phyloP scores from a whole-genome alignment of 2,888 invertebrate species.

The Apamea crenata region DNA sequence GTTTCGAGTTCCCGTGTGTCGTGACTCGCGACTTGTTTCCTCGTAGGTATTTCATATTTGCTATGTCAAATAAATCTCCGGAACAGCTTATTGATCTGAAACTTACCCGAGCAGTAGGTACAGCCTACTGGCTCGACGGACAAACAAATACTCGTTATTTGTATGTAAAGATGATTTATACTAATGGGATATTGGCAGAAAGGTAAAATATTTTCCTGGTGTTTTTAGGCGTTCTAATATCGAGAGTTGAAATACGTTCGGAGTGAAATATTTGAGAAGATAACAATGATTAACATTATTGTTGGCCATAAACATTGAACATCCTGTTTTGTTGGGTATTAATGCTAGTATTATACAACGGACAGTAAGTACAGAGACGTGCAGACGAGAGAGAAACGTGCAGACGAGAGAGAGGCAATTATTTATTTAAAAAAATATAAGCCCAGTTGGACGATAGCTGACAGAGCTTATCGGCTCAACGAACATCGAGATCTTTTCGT shows the following conservation, averaged over 20 bases:
- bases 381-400: neutral
- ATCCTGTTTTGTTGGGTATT: neutral
- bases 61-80: constrained; percentile 49
- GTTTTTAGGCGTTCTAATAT: neutral
- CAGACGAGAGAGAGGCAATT: neutral
- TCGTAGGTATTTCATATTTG: constrained; percentile 38
- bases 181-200: constrained; percentile 15
- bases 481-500: neutral
- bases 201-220: constrained; percentile 8
- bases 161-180: constrained; percentile 40
- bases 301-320: neutral
- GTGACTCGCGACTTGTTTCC: neutral
- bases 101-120: constrained; percentile 10
- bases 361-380: neutral
- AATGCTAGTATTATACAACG: neutral
- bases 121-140: neutral
- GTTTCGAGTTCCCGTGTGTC: neutral
- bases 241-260: neutral
- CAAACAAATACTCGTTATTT: constrained; percentile 33
- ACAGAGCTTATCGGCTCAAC: neutral
- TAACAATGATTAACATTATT: constrained; percentile 9
- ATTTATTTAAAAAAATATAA: constrained; percentile 7
- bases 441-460: neutral
- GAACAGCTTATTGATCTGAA: constrained; percentile 48
- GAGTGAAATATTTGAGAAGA: neutral